These are phyloP conservation scores for Andricus quercusramuli DNA, from an alignment of 2,888 invertebrate species.

Conservation along the genomic window DNA sequence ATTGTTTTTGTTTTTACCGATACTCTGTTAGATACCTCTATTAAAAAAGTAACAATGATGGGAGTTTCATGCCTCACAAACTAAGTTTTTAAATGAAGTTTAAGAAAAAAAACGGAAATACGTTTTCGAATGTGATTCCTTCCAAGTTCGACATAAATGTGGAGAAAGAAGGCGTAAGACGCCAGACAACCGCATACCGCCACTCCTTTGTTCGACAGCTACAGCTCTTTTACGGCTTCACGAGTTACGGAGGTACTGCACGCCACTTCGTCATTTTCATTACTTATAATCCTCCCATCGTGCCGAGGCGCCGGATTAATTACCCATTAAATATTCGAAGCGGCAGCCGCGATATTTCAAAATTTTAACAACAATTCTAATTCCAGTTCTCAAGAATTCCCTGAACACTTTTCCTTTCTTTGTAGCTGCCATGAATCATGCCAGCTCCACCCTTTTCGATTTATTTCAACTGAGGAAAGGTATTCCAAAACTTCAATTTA, in stretches of 20 bases:
- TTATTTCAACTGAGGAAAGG: neutral
- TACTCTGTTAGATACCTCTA: too few relatives aligned
- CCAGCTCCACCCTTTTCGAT: neutral
- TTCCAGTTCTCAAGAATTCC: too few relatives aligned
- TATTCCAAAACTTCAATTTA: neutral
- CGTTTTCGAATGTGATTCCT: neutral
- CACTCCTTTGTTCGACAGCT: constrained; percentile 52
- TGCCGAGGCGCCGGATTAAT: constrained; percentile 33
- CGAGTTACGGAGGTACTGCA: constrained; percentile 57
- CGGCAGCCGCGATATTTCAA: neutral
- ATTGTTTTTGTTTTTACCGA: too few relatives aligned
- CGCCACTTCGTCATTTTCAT: constrained; percentile 62
- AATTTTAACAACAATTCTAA: too few relatives aligned
- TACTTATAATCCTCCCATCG: constrained; percentile 43
- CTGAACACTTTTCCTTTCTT: too few relatives aligned
- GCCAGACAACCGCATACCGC: constrained; percentile 42
- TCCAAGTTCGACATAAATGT: neutral
- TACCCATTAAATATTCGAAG: constrained; percentile 1
- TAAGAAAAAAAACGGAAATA: neutral
- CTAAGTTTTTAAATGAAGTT: neutral
- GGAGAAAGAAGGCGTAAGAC: constrained; percentile 10
- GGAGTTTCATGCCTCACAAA: too few relatives aligned
- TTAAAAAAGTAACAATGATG: too few relatives aligned
- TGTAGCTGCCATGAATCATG: neutral
- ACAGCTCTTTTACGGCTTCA: constrained; percentile 43